Evolutionary conservation across 2,888 invertebrate species (phyloP).

Genomic region (Phaedon cochleariae): DNA sequence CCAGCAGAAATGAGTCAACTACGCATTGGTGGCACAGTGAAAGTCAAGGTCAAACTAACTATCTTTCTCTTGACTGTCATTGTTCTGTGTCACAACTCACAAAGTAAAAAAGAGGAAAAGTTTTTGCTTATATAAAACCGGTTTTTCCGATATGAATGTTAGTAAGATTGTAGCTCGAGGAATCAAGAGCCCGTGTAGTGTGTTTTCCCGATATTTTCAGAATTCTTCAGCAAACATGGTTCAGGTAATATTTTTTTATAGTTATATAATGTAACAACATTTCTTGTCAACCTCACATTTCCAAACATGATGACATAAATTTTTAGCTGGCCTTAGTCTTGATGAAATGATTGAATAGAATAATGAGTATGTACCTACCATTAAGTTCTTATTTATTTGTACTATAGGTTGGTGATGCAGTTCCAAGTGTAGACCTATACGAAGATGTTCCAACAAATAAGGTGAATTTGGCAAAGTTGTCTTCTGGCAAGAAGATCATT

Average conservation of each 20-base stretch:
- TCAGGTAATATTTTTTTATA: conserved; percentile 17
- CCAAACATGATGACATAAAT: too few species aligned
- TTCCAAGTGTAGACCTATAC: conserved; percentile 82
- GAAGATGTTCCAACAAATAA: conserved; percentile 89
- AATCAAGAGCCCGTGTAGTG: conserved; percentile 1
- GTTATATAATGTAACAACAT: not conserved
- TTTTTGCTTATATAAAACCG: not conserved
- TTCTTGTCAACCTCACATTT: too few species aligned
- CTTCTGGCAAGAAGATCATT: conserved; percentile 82
- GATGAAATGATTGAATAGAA: too few species aligned
- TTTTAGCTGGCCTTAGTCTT: too few species aligned
- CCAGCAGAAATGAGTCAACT: too few species aligned
- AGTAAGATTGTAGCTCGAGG: conserved; percentile 1
- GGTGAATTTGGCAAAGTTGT: conserved; percentile 78
- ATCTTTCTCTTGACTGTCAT: too few species aligned
- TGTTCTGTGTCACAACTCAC: too few species aligned
- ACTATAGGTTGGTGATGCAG: conserved; percentile 80
- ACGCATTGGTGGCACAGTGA: too few species aligned
- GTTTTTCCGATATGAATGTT: conserved; percentile 12
- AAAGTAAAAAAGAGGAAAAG: too few species aligned
- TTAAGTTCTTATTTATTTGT: conserved; percentile 11
- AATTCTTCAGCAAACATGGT: conserved; percentile 28
- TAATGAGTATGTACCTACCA: too few species aligned
- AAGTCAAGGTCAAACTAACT: too few species aligned
- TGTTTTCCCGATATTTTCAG: conserved; percentile 24